These are phyloP conservation scores for Rhagoletis pomonella DNA, from an alignment of 1,140 invertebrate genomes.

Conservation along the genomic window DNA sequence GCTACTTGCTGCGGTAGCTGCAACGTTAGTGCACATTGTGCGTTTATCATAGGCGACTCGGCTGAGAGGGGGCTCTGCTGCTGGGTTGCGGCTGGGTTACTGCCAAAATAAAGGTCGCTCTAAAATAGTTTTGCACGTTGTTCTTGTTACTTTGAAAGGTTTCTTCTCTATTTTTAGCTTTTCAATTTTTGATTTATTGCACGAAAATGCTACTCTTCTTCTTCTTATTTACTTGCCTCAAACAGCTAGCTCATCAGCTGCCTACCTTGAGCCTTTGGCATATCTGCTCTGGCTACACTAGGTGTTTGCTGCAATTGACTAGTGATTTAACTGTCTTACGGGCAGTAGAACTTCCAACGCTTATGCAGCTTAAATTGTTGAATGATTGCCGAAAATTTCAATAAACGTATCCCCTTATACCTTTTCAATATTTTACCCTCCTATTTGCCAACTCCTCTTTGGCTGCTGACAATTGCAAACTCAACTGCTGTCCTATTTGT, in stretches of 20 bases:
- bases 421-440: background rate
- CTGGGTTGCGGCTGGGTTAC: background rate
- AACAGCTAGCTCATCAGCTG: too few species aligned
- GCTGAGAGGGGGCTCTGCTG: background rate
- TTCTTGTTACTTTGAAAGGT: too few species aligned
- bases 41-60: background rate
- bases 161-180: too few species aligned
- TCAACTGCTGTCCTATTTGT: background rate
- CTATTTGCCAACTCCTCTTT: background rate
- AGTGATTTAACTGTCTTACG: background rate
- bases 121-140: too few species aligned
- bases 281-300: background rate
- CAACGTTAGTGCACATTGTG: conserved; percentile 22
- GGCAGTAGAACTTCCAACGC: background rate
- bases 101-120: too few species aligned
- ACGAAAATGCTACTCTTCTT: too few species aligned
- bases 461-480: background rate
- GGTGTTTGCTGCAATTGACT: background rate
- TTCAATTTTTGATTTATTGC: too few species aligned
- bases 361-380: background rate
- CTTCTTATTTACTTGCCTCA: too few species aligned
- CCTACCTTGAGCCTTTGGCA: too few species aligned
- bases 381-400: background rate
- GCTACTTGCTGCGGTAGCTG: conserved; percentile 21
- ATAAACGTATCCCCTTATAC: background rate